Conservation (phyloP, 2,113 vertebrate species). For the Siphamia tubifer region DNA sequence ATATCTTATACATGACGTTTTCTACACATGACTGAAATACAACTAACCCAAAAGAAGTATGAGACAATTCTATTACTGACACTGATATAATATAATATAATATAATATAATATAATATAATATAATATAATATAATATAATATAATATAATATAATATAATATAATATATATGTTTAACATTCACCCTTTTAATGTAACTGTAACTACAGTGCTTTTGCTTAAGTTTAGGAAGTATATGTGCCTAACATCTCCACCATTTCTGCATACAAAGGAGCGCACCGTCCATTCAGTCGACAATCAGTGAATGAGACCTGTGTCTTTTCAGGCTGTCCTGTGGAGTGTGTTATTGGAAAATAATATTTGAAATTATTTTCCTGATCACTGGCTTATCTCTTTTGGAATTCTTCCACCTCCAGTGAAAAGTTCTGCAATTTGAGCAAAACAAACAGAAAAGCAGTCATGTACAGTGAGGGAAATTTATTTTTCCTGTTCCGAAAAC, state of each 20-base stretch:
- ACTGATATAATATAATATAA: too few relatives aligned
- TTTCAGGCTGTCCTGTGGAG: conserved; percentile 64
- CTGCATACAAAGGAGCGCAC: conserved; percentile 24
- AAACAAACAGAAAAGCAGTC: conserved; percentile 78
- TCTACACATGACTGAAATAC: too few relatives aligned
- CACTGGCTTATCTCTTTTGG: conserved; percentile 83
- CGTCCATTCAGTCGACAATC: conserved; percentile 22
- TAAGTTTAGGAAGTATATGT: not conserved
- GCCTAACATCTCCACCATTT: not conserved
- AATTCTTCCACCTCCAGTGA: conserved; percentile 76
- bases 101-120: too few relatives aligned
- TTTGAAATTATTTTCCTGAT: conserved; percentile 85
- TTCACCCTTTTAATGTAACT: too few relatives aligned
- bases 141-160: too few relatives aligned
- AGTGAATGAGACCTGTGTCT: conserved; percentile 60
- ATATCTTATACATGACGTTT: too few relatives aligned
- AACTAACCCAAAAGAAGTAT: too few relatives aligned
- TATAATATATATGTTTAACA: too few relatives aligned
- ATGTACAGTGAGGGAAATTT: conserved; percentile 72
- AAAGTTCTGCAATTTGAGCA: conserved; percentile 75
- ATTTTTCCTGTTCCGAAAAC: conserved; percentile 80
- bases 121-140: too few relatives aligned
- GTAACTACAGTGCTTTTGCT: too few relatives aligned
- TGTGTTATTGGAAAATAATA: conserved; percentile 81
- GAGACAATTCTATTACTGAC: too few relatives aligned